Percentiles rank a stretch among this genome's conserved stretches.
Conservation (phyloP, 2,113 vertebrate genomes). For the Morone saxatilis region DNA sequence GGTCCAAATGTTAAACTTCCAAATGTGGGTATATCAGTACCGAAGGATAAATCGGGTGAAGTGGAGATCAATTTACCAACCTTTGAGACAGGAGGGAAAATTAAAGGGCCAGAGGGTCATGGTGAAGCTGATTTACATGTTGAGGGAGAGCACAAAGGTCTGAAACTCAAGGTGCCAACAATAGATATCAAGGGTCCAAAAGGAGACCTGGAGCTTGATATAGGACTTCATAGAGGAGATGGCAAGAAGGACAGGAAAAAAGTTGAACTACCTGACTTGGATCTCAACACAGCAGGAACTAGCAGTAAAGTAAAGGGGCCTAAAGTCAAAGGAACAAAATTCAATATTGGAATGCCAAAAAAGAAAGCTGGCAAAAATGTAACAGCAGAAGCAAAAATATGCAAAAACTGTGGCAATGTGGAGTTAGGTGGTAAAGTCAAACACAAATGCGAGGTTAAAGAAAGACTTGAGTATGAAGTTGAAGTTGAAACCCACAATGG, state of each 20-base stretch:
- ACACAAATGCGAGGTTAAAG: slow-evolving; percentile 6
- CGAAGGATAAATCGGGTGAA: slow-evolving; percentile 48
- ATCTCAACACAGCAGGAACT: slow-evolving; percentile 42
- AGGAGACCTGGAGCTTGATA: slow-evolving; percentile 71
- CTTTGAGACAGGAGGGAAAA: slow-evolving; percentile 37
- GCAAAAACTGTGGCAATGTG: slow-evolving; percentile 42
- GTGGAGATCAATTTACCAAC: slow-evolving; percentile 34
- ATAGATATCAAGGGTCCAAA: slow-evolving; percentile 72
- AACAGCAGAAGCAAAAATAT: slow-evolving; percentile 57
- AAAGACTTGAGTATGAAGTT: slow-evolving; percentile 34
- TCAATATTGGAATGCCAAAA: slow-evolving; percentile 82
- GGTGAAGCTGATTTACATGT: slow-evolving; percentile 30
- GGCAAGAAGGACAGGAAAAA: slow-evolving; percentile 67
- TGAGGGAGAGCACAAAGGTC: slow-evolving; percentile 50
- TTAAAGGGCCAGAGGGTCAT: slow-evolving; percentile 51
- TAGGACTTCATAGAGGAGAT: slow-evolving; percentile 64
- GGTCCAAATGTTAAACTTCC: slow-evolving; percentile 69
- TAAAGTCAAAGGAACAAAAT: slow-evolving; percentile 80
- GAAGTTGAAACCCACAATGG: slow-evolving; percentile 56
- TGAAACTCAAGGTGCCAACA: slow-evolving; percentile 75
- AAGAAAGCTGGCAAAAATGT: slow-evolving; percentile 65
- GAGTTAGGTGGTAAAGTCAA: slow-evolving; percentile 33
- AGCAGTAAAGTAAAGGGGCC: slow-evolving; percentile 69
- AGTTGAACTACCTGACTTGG: slow-evolving; percentile 69
- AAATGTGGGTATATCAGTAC: slow-evolving; percentile 53